A percentile compares a stretch with the other conserved stretches of the same genome.
These are phyloP conservation scores for Actinernus sp. DNA, from an alignment of 92 coral and sea anemone species.

Conservation along the genomic window DNA sequence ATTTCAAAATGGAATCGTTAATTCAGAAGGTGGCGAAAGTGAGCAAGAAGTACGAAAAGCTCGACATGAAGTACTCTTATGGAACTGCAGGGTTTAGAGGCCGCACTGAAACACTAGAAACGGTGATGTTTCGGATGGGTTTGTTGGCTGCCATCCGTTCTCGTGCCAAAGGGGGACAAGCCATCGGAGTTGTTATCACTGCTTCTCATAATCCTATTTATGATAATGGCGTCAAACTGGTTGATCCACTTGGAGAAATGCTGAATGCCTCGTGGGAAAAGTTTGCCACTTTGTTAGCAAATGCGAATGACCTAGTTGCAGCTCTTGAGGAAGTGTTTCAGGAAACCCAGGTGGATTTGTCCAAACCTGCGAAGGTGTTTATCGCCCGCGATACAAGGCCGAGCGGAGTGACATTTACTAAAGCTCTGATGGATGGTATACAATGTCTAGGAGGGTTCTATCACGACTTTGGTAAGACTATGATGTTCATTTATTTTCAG, in stretches of 20 bases:
- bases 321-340: constrained; percentile 55
- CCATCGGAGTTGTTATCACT: constrained; percentile 93
- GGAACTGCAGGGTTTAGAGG: constrained; percentile 98
- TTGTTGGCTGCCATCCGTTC: constrained; percentile 92
- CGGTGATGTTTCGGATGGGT: constrained; percentile 99
- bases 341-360: constrained; percentile 50
- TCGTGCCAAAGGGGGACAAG: constrained; percentile 79
- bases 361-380: constrained; percentile 68
- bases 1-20: constrained; percentile 67
- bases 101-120: constrained; percentile 70
- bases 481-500: neutral
- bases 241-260: constrained; percentile 99
- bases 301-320: constrained; percentile 75
- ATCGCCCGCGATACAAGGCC: constrained; percentile 98
- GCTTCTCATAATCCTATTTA: constrained; percentile 97
- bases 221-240: constrained; percentile 96
- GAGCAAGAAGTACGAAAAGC: constrained; percentile 79
- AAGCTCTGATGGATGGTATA: constrained; percentile 79
- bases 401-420: constrained; percentile 74
- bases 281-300: constrained; percentile 85
- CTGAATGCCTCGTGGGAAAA: constrained; percentile 94
- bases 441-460: constrained; percentile 85
- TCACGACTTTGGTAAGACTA: constrained; percentile 90
- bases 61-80: constrained; percentile 78
- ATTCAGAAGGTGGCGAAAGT: constrained; percentile 74